These are phyloP conservation scores for Scortum barcoo DNA, from an alignment of 2,113 vertebrate genomes.

Conservation along the genomic window DNA sequence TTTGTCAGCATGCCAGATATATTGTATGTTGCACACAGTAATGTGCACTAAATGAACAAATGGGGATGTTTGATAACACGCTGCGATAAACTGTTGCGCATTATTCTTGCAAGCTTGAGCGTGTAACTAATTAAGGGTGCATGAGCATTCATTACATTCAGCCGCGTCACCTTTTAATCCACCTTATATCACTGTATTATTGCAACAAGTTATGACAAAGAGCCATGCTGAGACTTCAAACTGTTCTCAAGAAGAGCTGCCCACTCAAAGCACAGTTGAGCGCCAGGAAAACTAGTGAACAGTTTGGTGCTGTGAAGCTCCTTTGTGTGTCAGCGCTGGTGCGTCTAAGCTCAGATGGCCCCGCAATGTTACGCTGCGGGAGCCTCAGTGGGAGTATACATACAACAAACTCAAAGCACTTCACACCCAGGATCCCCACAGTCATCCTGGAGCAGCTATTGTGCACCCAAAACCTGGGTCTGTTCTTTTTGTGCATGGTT, in stretches of 20 bases:
- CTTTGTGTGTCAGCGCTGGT: slow-evolving; percentile 64
- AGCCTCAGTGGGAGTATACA: slow-evolving; percentile 68
- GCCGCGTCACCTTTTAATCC: slow-evolving; percentile 30
- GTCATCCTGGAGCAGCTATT: slow-evolving; percentile 52
- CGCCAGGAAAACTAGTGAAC: slow-evolving; percentile 72
- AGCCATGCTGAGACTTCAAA: slow-evolving; percentile 66
- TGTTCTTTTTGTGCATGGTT: slow-evolving; percentile 41
- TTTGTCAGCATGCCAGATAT: slow-evolving; percentile 36
- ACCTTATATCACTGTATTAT: slow-evolving; percentile 37
- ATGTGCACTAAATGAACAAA: slow-evolving; percentile 6
- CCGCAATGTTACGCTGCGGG: slow-evolving; percentile 60
- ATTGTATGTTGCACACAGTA: neutral
- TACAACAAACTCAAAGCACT: slow-evolving; percentile 67
- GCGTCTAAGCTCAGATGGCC: slow-evolving; percentile 79
- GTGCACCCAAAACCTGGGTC: slow-evolving; percentile 21
- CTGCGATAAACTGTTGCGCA: neutral
- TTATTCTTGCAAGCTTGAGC: neutral
- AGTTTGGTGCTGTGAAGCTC: slow-evolving; percentile 70
- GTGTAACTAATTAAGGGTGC: neutral
- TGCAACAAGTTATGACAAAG: slow-evolving; percentile 59
- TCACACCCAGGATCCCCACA: slow-evolving; percentile 70
- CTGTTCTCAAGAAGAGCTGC: slow-evolving; percentile 66
- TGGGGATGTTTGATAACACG: neutral
- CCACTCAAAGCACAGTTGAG: slow-evolving; percentile 68
- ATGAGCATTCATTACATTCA: neutral